Evolutionary conservation across 1,140 invertebrate species (phyloP).

Genomic region (Holotrichia oblita): DNA sequence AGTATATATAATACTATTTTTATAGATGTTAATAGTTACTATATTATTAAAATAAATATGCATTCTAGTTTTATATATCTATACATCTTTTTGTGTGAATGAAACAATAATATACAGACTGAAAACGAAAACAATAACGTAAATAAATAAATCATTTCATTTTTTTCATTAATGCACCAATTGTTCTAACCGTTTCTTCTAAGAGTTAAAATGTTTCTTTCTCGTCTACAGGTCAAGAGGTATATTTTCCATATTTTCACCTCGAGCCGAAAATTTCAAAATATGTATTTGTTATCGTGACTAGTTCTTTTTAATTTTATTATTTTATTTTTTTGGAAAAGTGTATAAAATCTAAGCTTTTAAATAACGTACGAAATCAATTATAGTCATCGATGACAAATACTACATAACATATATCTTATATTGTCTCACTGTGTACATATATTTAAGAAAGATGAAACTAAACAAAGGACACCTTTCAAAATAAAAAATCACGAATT

Average conservation of each 20-base stretch:
- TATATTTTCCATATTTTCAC: background rate
- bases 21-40: constrained; percentile 31
- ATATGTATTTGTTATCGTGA: constrained; percentile 32
- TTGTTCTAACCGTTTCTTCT: constrained; percentile 22
- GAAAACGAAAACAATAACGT: constrained; percentile 24
- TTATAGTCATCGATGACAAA: constrained; percentile 33
- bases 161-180: constrained; percentile 20
- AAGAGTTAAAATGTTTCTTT: constrained; percentile 30
- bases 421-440: constrained; percentile 36
- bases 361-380: constrained; percentile 29
- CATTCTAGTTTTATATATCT: constrained; percentile 34
- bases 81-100: constrained; percentile 27
- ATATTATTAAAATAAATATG: constrained; percentile 36
- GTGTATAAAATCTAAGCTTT: constrained; percentile 28
- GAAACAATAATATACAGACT: constrained; percentile 25
- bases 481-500: constrained; percentile 26
- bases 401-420: constrained; percentile 21
- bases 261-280: constrained; percentile 8
- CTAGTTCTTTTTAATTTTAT: constrained; percentile 28
- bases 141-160: constrained; percentile 32
- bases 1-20: constrained; percentile 37
- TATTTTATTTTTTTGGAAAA: constrained; percentile 18
- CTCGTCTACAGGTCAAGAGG: background rate
- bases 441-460: constrained; percentile 34
- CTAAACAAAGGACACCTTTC: constrained; percentile 27